Conservation (phyloP, 2,797 vertebrate species). For the Enoplosus armatus region DNA sequence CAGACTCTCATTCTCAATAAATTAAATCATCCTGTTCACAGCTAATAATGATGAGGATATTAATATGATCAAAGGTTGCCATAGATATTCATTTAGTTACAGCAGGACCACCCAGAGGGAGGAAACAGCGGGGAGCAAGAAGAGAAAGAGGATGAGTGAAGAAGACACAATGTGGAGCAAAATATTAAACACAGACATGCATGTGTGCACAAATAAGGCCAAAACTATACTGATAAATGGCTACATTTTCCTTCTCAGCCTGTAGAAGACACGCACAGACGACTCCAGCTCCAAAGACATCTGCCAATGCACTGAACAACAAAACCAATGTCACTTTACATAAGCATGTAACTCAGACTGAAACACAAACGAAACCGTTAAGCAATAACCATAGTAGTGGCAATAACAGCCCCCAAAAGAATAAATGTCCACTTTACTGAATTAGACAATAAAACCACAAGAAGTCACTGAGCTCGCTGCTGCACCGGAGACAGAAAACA, state of each 20-base stretch:
- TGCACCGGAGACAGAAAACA: constrained; percentile 5
- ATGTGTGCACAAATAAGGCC: constrained; percentile 8
- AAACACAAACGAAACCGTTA: constrained; percentile 23
- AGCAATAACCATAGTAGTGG: background rate
- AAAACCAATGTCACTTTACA: constrained; percentile 17
- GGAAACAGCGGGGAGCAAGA: constrained; percentile 26
- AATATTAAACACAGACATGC: constrained; percentile 8
- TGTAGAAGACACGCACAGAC: background rate
- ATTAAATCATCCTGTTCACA: constrained; percentile 36
- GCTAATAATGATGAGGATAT: constrained; percentile 46
- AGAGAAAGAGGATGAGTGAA: background rate
- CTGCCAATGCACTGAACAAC: constrained; percentile 2
- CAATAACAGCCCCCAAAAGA: constrained; percentile 19
- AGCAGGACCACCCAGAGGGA: constrained; percentile 38
- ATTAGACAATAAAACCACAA: constrained; percentile 44
- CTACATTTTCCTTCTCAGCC: background rate
- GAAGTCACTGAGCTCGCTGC: constrained; percentile 14
- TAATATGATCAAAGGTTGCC: constrained; percentile 59
- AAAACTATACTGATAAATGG: background rate
- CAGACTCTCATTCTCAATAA: constrained; percentile 26
- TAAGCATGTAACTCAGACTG: constrained; percentile 3
- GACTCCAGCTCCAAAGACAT: constrained; percentile 6
- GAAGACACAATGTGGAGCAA: constrained; percentile 11
- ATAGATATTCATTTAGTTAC: constrained; percentile 48
- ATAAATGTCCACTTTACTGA: constrained; percentile 33